A percentile compares a stretch with the other conserved stretches of the same genome.
phyloP scores from a whole-genome alignment of 2,797 vertebrate genomes.

The Megalops cyprinoides region DNA sequence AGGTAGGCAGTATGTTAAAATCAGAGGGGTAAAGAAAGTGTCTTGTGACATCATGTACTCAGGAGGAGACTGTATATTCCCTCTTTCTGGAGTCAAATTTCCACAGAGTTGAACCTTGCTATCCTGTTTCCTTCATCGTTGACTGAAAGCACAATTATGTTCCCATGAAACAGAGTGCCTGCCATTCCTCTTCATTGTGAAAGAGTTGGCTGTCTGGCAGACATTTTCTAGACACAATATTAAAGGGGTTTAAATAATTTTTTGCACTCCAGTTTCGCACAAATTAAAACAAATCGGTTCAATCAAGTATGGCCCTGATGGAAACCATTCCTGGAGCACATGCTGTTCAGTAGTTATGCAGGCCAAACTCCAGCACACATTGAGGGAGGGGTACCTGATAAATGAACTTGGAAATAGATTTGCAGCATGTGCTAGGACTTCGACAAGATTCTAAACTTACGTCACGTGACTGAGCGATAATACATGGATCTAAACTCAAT shows the following conservation, averaged over 20 bases:
- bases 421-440: slow-evolving; percentile 23
- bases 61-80: too few relatives aligned
- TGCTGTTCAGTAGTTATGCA: slow-evolving; percentile 33
- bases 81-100: too few relatives aligned
- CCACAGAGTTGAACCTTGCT: too few relatives aligned
- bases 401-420: not conserved
- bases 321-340: slow-evolving; percentile 59
- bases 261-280: slow-evolving; percentile 45
- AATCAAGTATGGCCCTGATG: slow-evolving; percentile 69
- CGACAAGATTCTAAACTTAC: slow-evolving; percentile 43
- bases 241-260: slow-evolving; percentile 74
- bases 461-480: slow-evolving; percentile 37
- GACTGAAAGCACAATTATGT: too few relatives aligned
- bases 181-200: slow-evolving; percentile 65
- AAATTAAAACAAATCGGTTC: slow-evolving; percentile 79
- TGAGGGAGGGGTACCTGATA: slow-evolving; percentile 9
- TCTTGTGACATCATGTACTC: too few relatives aligned
- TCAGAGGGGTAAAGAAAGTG: too few relatives aligned
- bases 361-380: slow-evolving; percentile 29
- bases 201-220: slow-evolving; percentile 62
- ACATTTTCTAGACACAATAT: slow-evolving; percentile 76
- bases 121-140: too few relatives aligned
- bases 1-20: too few relatives aligned
- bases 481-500: slow-evolving; percentile 17
- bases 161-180: slow-evolving; percentile 50